Percentiles rank a stretch among this genome's conserved stretches.
phyloP scores from a whole-genome alignment of 2,797 vertebrate species.

The Chiloscyllium punctatum region DNA sequence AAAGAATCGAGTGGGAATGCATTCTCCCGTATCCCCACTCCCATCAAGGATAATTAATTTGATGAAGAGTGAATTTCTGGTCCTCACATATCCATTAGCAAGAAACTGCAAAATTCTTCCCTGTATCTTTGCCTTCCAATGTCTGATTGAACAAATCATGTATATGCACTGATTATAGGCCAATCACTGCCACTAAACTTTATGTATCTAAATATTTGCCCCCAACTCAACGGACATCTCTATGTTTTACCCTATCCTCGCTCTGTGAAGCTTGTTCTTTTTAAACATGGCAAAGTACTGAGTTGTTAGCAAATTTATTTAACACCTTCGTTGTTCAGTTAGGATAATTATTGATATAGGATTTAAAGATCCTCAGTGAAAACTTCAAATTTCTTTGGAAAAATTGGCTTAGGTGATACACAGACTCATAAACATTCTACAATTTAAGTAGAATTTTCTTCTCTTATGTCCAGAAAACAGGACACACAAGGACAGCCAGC shows the following conservation, averaged over 20 bases:
- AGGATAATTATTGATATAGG: neutral
- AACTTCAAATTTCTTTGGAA: neutral
- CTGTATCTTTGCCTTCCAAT: neutral
- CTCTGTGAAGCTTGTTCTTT: neutral
- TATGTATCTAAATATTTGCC: neutral
- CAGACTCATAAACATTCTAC: neutral
- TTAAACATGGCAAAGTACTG: neutral
- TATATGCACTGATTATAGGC: neutral
- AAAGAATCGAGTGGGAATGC: too few species aligned
- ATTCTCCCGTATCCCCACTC: too few species aligned
- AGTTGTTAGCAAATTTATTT: neutral
- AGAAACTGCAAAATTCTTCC: neutral
- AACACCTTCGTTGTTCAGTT: neutral
- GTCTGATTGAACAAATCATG: too few species aligned
- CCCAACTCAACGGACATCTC: neutral
- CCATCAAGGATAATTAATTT: too few species aligned
- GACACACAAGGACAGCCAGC: neutral
- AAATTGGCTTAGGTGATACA: neutral
- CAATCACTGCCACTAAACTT: neutral
- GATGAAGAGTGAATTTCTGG: too few species aligned
- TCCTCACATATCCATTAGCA: neutral
- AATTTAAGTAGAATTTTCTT: neutral
- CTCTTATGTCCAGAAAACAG: neutral
- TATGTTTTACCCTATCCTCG: neutral
- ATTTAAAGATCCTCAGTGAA: neutral